Base-by-base conservation (phyloP, 2,113 vertebrate genomes). In the Psettodes erumei region DNA sequence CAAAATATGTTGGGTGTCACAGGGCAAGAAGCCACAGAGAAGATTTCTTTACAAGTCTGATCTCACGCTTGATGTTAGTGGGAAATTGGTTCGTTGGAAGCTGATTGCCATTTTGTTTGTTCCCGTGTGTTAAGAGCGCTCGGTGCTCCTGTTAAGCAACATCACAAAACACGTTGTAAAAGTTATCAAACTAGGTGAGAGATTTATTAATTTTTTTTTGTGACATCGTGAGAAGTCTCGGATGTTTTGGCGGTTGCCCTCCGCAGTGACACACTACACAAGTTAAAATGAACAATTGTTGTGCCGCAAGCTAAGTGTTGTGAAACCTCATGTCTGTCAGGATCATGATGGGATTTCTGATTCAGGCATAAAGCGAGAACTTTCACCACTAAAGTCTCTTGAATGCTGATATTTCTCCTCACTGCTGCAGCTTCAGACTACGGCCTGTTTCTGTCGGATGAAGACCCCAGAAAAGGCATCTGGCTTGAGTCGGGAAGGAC, bases 401-500 rank as follows among this genome's bases (percentile, higher is more conserved):
- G 69, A 75, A 43, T 53, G 13, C 3, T 21, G 15, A n/a, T 23
- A 7, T 78, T 27, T 87, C 12, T 67, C 35, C 19, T 61, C 35
- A 4, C 40, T 60, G 77, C n/a, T 89, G 12, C 90, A 98, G 97
- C 96, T 58, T 96, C 96, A 62, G 97, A 98, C 84, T 98, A 96
- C 25, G 96, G 97, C 4, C 85, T 98, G 59, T 98, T 98, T 83
- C 90, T 98, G 42, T 97, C 97, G 0, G 97, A 98, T 88, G 97
- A 98, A 88, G 97, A 98, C 84, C 96, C 96, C 48, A 93, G 96
- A 9, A 98, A 98, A 93, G 97, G 97, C 77, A 98, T 98, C 86
- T 98, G 97, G 97, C 90, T 98, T 91, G 96, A 98, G 86, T 96
- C 96, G 21, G 97, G 96, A 78, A 95, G 97, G 77, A 95, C 96